Conservation (phyloP, 2,888 invertebrate species). For the Agrotis puta region DNA sequence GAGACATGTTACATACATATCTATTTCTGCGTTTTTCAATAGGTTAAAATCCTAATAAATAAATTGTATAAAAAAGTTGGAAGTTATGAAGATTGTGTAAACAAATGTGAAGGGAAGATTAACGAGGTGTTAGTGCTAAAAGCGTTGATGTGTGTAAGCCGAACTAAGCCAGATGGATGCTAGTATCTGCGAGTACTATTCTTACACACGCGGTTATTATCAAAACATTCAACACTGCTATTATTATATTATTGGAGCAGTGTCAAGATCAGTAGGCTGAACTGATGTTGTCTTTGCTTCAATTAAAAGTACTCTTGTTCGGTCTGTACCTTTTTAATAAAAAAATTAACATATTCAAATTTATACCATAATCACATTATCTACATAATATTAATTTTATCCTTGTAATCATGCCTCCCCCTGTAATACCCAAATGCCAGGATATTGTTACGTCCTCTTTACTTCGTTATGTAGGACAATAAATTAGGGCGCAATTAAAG, state of each 20-base stretch:
- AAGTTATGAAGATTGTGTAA: conserved; percentile 69
- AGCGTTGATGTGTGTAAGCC: conserved; percentile 67
- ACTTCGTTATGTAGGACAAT: conserved; percentile 73
- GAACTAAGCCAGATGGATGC: conserved; percentile 69
- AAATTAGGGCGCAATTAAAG: conserved; percentile 87
- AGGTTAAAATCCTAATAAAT: conserved; percentile 50
- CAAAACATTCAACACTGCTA: conserved; percentile 32
- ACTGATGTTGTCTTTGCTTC: conserved; percentile 10
- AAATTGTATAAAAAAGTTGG: conserved; percentile 61
- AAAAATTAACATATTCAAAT: no score
- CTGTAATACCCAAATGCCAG: conserved; percentile 63
- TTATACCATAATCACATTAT: conserved; percentile 36
- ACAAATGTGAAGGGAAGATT: conserved; percentile 69
- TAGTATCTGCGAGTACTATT: conserved; percentile 27
- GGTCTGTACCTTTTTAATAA: background rate
- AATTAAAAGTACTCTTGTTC: background rate
- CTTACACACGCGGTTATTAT: conserved; percentile 34
- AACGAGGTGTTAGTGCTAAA: conserved; percentile 68
- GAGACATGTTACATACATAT: no score
- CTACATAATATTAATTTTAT: conserved; percentile 51
- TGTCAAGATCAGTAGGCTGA: conserved; percentile 35
- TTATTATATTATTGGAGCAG: conserved; percentile 27
- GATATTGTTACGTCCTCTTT: conserved; percentile 59
- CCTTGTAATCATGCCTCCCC: conserved; percentile 58
- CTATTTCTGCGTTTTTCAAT: conserved; percentile 43